These are phyloP conservation scores for Melanotaenia duboulayi DNA, from an alignment of 2,113 vertebrate species.

Conservation along the genomic window DNA sequence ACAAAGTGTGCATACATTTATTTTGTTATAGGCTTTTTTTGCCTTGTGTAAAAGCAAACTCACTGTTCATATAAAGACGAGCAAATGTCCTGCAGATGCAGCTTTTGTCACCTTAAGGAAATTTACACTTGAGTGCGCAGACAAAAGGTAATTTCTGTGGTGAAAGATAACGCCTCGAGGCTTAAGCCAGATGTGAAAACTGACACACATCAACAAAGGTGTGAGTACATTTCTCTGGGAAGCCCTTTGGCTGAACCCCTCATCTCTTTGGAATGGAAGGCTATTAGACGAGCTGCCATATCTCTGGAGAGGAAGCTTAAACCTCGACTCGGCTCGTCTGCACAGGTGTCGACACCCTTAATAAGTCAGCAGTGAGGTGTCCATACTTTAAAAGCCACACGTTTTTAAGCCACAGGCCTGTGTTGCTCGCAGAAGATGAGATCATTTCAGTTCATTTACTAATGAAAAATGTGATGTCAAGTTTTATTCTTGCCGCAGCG, in stretches of 20 bases:
- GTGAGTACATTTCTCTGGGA: constrained; percentile 9
- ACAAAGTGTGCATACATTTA: neutral
- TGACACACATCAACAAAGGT: constrained; percentile 37
- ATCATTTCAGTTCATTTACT: constrained; percentile 3
- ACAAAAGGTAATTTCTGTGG: constrained; percentile 41
- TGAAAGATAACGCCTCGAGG: constrained; percentile 41
- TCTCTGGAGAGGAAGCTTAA: neutral
- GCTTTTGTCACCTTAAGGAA: neutral
- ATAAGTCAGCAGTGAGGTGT: neutral
- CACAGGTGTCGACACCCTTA: neutral
- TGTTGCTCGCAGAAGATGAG: constrained; percentile 6
- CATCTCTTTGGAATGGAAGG: neutral
- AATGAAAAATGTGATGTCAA: constrained; percentile 17
- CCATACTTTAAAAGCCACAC: neutral
- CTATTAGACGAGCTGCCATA: neutral
- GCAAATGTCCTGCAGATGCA: neutral
- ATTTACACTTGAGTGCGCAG: constrained; percentile 17
- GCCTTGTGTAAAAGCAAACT: neutral
- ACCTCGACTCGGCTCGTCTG: neutral
- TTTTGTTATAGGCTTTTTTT: neutral
- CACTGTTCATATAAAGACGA: neutral
- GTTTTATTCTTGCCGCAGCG: neutral
- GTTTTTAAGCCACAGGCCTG: constrained; percentile 14
- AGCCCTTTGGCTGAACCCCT: neutral
- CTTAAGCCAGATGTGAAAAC: constrained; percentile 38